These are phyloP conservation scores for Myoxocephalus aenaeus DNA, from an alignment of 2,797 vertebrate genomes.

Conservation along the genomic window DNA sequence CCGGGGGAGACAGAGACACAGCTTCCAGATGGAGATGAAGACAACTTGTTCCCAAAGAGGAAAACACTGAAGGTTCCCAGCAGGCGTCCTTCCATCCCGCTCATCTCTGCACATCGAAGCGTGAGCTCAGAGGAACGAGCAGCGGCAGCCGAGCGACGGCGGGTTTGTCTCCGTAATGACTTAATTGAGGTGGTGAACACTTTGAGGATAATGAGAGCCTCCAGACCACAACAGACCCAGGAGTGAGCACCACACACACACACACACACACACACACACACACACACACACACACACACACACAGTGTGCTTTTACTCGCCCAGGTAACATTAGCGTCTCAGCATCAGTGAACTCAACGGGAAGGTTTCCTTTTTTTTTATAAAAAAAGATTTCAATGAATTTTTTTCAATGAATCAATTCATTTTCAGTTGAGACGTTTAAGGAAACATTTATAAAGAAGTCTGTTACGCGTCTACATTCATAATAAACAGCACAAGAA, in stretches of 20 bases:
- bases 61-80: constrained; percentile 3
- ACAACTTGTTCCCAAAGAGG: too few species aligned
- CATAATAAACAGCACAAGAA: too few species aligned
- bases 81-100: constrained; percentile 4
- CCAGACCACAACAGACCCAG: constrained; percentile 52
- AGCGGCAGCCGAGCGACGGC: constrained; percentile 23
- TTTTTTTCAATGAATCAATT: too few species aligned
- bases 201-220: constrained; percentile 68
- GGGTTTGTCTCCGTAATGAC: constrained; percentile 64
- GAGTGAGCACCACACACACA: constrained; percentile 22
- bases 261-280: too few species aligned
- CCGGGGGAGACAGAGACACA: neutral
- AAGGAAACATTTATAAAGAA: too few species aligned
- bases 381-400: too few species aligned
- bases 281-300: too few species aligned
- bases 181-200: constrained; percentile 72
- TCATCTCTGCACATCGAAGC: neutral
- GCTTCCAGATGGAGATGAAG: neutral
- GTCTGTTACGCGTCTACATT: too few species aligned
- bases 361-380: too few species aligned
- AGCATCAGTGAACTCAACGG: too few species aligned
- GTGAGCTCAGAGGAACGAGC: neutral
- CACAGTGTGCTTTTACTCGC: neutral
- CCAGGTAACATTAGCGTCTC: too few species aligned
- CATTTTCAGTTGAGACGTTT: too few species aligned